Base-by-base conservation (phyloP, 2,888 invertebrate species). In the Melanophora roralis region DNA sequence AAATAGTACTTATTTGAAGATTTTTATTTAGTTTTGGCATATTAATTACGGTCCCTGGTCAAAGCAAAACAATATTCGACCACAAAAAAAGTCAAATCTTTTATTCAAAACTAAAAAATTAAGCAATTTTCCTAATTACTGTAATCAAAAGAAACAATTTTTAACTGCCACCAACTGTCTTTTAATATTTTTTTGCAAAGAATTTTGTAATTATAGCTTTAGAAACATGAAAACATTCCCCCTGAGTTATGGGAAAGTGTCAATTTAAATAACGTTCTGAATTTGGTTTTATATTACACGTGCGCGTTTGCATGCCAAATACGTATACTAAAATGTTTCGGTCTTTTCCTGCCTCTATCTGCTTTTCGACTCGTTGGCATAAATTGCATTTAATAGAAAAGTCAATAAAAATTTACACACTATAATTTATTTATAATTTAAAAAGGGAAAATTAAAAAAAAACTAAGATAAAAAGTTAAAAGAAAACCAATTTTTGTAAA, bases 341-440 rank as follows among this genome's bases (percentile, higher is more conserved):
- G n/a, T n/a, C n/a, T n/a, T n/a, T n/a, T n/a, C n/a, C n/a, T n/a
- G n/a, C n/a, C 27, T 27, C 21, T 34, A 16, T 53, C 1, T 16
- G 16, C 9, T 59, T 32, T 47, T 34, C 23, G 11, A 64, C 32
- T 65, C 11, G 57, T 11, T 19, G 16, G 7, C 47, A 57, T 62
- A 64, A 67, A 75, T 71, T 79, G 72, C 27, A n/a, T 55, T 47
- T 68, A 27, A 38, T 34, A 60, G 34, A 72, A 65, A 73, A 80
- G 72, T 73, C 72, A 73, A 80, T 76, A 80, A 64, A 75, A 80
- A 73, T 80, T 72, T 64, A 76, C 72, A 72, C 76, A 76, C 73
- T 67, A 76, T 80, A 55, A 80, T 73, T 80, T 80, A 80, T 80
- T 80, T 76, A 76, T 76, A 80, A 68, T 14, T 23, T 36, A 36